phyloP scores from a whole-genome alignment of 2,797 vertebrate genomes.

The Eurystomus glaucurus region DNA sequence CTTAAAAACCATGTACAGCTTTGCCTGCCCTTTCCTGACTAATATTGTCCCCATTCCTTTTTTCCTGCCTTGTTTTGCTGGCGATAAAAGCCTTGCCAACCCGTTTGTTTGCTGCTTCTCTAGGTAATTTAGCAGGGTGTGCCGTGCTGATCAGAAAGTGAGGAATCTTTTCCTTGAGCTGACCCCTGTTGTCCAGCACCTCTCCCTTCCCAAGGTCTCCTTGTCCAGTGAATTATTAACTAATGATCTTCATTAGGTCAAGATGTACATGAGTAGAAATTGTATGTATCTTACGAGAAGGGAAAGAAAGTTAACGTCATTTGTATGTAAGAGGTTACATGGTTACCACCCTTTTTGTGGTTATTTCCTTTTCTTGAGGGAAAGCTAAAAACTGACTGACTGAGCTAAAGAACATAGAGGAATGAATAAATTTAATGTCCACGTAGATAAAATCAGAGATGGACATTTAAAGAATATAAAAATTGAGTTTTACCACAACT shows the following conservation, averaged over 20 bases:
- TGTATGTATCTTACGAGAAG: not conserved
- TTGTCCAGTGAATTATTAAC: not conserved
- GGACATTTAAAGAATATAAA: slow-evolving; percentile 38
- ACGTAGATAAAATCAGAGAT: not conserved
- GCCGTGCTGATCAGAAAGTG: not conserved
- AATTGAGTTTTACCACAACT: slow-evolving; percentile 51
- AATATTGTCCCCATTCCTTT: not conserved
- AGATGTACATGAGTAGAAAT: not conserved
- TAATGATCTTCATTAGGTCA: not conserved
- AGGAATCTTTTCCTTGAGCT: not conserved
- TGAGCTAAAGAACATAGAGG: slow-evolving; percentile 3
- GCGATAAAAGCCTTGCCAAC: not conserved
- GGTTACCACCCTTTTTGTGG: not conserved
- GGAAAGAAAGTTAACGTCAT: not conserved
- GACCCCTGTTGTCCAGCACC: not conserved
- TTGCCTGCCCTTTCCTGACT: not conserved
- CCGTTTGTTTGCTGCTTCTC: not conserved
- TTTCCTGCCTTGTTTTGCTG: not conserved
- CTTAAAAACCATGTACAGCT: not conserved
- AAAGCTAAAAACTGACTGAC: not conserved
- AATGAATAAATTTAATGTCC: not conserved
- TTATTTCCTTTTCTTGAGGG: not conserved
- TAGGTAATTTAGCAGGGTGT: not conserved
- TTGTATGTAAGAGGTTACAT: not conserved
- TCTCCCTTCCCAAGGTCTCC: not conserved